Evolutionary conservation across 2,888 invertebrate species (phyloP).

Genomic region (Digitonthophagus gazella): DNA sequence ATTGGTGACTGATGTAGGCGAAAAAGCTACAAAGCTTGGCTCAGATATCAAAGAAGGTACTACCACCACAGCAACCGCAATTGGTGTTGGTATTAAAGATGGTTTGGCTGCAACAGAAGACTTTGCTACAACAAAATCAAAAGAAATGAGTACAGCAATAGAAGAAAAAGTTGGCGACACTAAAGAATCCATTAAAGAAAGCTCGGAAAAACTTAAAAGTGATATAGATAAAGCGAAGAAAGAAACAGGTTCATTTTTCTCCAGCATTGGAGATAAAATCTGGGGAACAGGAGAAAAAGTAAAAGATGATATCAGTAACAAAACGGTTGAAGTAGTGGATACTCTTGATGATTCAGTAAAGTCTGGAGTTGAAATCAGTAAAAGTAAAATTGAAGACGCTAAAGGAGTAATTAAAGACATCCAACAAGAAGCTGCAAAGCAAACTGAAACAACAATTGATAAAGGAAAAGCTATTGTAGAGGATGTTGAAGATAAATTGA

Average conservation of each 20-base stretch:
- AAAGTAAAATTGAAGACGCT: constrained; percentile 22
- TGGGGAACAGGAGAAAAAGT: constrained; percentile 10
- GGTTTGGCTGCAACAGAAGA: background rate
- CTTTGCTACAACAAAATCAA: background rate
- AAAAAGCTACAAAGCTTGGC: too few species aligned
- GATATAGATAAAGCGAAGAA: background rate
- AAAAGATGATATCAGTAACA: background rate
- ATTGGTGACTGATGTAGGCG: too few species aligned
- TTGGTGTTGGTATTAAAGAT: background rate
- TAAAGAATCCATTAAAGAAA: background rate
- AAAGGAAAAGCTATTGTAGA: constrained; percentile 1
- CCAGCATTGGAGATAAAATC: background rate
- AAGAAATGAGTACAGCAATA: background rate
- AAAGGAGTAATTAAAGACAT: background rate
- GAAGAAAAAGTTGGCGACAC: background rate
- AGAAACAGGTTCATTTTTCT: background rate
- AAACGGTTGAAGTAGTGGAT: background rate
- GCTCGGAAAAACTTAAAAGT: constrained; percentile 1
- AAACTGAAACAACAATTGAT: background rate
- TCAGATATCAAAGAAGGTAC: background rate
- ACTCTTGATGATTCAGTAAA: background rate
- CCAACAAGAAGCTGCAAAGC: background rate
- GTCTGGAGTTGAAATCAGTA: background rate
- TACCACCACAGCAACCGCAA: background rate
- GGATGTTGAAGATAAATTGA: constrained; percentile 19